phyloP scores from a whole-genome alignment of 2,113 vertebrate species.

The Cavia aperea region DNA sequence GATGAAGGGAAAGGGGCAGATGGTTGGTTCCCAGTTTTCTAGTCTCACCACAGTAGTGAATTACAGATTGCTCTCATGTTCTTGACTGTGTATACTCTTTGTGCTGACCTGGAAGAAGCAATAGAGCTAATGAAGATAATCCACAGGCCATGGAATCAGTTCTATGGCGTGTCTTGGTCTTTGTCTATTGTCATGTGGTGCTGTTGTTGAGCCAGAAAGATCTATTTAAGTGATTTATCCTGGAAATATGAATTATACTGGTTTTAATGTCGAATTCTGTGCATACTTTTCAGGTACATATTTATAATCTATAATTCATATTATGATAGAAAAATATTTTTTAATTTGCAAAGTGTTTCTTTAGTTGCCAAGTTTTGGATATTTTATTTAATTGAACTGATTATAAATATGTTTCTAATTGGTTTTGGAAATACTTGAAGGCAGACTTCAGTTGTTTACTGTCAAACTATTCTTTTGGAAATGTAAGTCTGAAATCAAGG shows the following conservation, averaged over 20 bases:
- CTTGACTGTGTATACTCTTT: not conserved
- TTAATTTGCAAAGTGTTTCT: not conserved
- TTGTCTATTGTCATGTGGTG: not conserved
- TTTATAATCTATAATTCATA: constrained; percentile 1
- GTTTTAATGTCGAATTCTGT: not conserved
- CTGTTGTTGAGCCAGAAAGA: not conserved
- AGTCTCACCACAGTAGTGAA: not conserved
- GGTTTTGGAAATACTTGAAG: constrained; percentile 9
- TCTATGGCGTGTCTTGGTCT: not conserved
- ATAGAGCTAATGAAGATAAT: not conserved
- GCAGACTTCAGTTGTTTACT: not conserved
- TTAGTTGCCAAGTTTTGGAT: not conserved
- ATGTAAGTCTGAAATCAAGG: constrained; percentile 6
- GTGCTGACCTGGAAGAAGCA: not conserved
- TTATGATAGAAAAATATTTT: not conserved
- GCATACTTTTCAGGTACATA: not conserved
- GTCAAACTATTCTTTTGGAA: not conserved
- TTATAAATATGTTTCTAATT: not conserved
- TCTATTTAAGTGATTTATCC: not conserved
- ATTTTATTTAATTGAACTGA: constrained; percentile 7
- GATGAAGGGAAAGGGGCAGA: not conserved
- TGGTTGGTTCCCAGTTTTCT: not conserved
- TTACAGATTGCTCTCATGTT: not conserved
- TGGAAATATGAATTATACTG: not conserved
- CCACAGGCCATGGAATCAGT: not conserved